These are phyloP conservation scores for sheep (Ovis aries) DNA, from an alignment of 2,113 vertebrate species.

Conservation along the genomic window ARS-UI_Ramb_v3.0 NC_056060.1:61240501-61241000, in stretches of 20 bases:
- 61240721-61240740: background rate
- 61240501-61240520: background rate
- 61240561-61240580: background rate
- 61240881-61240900: background rate
- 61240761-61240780: background rate
- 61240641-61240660: background rate
- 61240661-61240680: background rate
- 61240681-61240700: background rate
- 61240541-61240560: background rate
- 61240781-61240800: rapidly evolving
- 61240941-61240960: background rate
- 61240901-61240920: background rate
- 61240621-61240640: background rate
- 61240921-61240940: background rate
- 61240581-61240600: background rate
- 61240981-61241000: background rate
- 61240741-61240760: background rate
- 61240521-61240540: background rate
- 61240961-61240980: background rate
- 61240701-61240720: background rate
- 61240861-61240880: background rate
- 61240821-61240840: background rate
- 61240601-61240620: background rate
- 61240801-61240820: background rate
- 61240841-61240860: background rate